Percentiles rank a stretch among this genome's conserved stretches.
phyloP scores from a whole-genome alignment of 2,888 invertebrate species.

The Nowickia ferox region DNA sequence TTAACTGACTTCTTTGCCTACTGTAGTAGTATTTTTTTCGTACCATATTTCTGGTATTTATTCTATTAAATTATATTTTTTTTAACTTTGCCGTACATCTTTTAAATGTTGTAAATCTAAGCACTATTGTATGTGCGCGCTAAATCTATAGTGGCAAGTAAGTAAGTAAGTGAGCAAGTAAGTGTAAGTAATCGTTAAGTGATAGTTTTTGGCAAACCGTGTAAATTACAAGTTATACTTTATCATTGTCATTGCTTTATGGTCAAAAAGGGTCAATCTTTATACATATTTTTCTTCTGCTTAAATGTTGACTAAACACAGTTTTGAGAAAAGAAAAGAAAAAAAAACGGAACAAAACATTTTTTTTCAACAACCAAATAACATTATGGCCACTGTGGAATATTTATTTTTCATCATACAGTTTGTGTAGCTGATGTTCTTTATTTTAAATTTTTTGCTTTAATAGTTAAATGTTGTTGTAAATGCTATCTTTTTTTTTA shows the following conservation, averaged over 20 bases:
- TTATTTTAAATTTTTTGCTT: conserved; percentile 2
- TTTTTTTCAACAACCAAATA: conserved; percentile 18
- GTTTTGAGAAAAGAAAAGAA: conserved; percentile 17
- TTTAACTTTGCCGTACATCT: conserved; percentile 12
- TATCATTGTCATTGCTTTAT: conserved; percentile 71
- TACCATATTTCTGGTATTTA: conserved; percentile 46
- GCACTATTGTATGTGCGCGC: conserved; percentile 31
- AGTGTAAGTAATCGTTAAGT: conserved; percentile 66
- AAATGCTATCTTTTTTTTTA: conserved; percentile 17
- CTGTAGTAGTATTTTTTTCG: conserved; percentile 7
- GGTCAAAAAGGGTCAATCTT: conserved; percentile 72
- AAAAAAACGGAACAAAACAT: neutral
- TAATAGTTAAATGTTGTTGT: conserved; percentile 19
- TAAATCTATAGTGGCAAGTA: conserved; percentile 4
- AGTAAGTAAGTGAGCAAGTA: conserved; percentile 34
- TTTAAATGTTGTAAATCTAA: conserved; percentile 40
- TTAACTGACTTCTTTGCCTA: neutral
- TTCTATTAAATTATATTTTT: conserved; percentile 1
- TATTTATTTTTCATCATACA: conserved; percentile 41
- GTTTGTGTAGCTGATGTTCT: conserved; percentile 1
- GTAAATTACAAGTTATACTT: conserved; percentile 72
- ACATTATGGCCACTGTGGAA: conserved; percentile 19
- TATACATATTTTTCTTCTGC: conserved; percentile 9
- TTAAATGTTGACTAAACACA: conserved; percentile 65
- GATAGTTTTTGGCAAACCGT: conserved; percentile 70